phyloP scores from a whole-genome alignment of 2,797 vertebrate genomes.

The Myripristis murdjan region DNA sequence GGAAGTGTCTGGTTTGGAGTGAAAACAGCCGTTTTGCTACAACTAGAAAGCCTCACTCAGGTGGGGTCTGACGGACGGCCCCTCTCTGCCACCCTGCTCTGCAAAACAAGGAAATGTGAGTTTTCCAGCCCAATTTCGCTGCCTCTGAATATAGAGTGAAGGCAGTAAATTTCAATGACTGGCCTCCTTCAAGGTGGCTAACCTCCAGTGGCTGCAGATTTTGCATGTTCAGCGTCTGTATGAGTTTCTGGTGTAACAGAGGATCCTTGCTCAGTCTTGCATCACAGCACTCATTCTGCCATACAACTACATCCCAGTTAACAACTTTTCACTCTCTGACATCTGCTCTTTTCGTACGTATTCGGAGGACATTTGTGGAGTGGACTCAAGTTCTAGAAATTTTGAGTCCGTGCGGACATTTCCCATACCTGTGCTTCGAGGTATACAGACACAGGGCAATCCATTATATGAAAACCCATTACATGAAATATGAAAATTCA shows the following conservation, averaged over 20 bases:
- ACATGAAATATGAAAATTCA: constrained; percentile 75
- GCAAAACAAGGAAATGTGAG: constrained; percentile 69
- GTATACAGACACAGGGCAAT: constrained; percentile 45
- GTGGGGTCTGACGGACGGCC: constrained; percentile 62
- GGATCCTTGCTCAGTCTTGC: constrained; percentile 25
- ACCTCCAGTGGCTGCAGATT: constrained; percentile 46
- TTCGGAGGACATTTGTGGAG: constrained; percentile 12
- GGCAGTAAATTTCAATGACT: constrained; percentile 52
- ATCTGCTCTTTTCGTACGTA: constrained; percentile 1
- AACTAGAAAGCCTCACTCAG: constrained; percentile 48
- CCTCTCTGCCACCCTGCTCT: constrained; percentile 33
- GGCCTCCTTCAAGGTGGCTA: constrained; percentile 25
- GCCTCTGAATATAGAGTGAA: constrained; percentile 61
- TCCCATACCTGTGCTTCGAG: constrained; percentile 36
- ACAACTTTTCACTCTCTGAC: constrained; percentile 1
- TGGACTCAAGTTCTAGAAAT: constrained; percentile 19
- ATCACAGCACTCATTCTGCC: constrained; percentile 23
- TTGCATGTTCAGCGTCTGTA: constrained; percentile 35
- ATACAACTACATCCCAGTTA: constrained; percentile 22
- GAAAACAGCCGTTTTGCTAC: constrained; percentile 71
- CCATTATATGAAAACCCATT: constrained; percentile 49
- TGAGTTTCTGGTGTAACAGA: constrained; percentile 29
- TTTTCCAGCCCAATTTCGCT: constrained; percentile 53
- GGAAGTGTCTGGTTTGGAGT: constrained; percentile 80
- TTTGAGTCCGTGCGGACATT: constrained; percentile 32